Percentiles rank a stretch among this genome's conserved stretches.
Conservation (phyloP, 2,888 invertebrate species). For the Strigamia maritima region DNA sequence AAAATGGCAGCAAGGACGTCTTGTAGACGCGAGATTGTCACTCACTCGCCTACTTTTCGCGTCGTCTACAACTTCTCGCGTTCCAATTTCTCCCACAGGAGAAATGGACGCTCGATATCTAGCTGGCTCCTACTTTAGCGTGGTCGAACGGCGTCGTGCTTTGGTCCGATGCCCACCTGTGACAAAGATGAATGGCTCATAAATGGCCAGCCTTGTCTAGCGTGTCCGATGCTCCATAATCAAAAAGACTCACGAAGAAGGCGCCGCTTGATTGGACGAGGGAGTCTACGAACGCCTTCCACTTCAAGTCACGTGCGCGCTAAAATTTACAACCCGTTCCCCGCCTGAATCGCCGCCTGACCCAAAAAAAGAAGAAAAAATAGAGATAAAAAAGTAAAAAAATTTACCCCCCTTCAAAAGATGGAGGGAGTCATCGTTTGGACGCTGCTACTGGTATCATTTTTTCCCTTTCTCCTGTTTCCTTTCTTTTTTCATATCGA, state of each 20-base stretch:
- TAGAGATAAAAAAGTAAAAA: background rate
- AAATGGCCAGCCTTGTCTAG: constrained; percentile 23
- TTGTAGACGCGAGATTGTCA: constrained; percentile 16
- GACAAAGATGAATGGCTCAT: constrained; percentile 24
- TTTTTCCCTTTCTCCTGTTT: background rate
- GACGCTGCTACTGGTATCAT: constrained; percentile 15
- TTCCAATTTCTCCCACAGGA: constrained; percentile 16
- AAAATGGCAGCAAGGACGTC: constrained; percentile 6
- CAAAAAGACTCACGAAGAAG: constrained; percentile 20
- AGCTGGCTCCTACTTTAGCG: constrained; percentile 8
- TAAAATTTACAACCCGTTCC: constrained; percentile 21
- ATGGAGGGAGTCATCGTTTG: constrained; percentile 26
- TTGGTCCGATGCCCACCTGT: constrained; percentile 22
- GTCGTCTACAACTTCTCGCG: background rate
- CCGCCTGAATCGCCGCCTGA: background rate
- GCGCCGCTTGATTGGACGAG: constrained; percentile 22
- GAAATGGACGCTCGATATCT: constrained; percentile 16
- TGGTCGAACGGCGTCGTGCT: background rate
- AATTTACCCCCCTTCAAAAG: background rate
- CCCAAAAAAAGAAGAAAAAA: background rate
- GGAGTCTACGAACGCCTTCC: constrained; percentile 17
- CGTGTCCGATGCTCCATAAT: constrained; percentile 19
- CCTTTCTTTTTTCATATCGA: background rate
- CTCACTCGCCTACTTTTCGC: constrained; percentile 16
- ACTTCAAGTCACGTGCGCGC: constrained; percentile 19